phyloP scores from a whole-genome alignment of 2,113 vertebrate genomes.

The Callionymus lyra region DNA sequence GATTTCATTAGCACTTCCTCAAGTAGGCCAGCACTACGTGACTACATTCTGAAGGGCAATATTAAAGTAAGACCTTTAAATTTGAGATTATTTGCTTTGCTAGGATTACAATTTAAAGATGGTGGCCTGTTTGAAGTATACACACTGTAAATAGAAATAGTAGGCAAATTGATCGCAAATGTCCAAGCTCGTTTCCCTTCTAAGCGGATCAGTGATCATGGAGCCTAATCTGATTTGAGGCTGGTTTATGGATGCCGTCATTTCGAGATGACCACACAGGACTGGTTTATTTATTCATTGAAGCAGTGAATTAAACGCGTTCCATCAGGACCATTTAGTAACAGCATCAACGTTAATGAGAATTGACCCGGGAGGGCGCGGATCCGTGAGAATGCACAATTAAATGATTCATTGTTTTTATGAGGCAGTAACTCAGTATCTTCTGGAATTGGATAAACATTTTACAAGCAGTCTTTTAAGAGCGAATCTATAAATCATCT shows the following conservation, averaged over 20 bases:
- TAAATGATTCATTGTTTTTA: conserved; percentile 1
- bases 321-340: conserved; percentile 23
- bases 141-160: conserved; percentile 1
- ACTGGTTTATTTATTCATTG: conserved; percentile 25
- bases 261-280: conserved; percentile 31
- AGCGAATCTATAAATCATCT: too few species aligned
- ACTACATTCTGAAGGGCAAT: too few species aligned
- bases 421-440: too few species aligned
- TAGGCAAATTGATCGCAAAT: too few species aligned
- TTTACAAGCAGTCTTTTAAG: too few species aligned
- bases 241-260: conserved; percentile 18
- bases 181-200: conserved; percentile 19
- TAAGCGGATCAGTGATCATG: conserved; percentile 23
- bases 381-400: conserved; percentile 5
- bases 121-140: too few species aligned
- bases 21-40: too few species aligned
- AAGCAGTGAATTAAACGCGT: conserved; percentile 19
- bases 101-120: too few species aligned
- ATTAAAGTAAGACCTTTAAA: too few species aligned
- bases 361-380: conserved; percentile 2
- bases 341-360: conserved; percentile 13
- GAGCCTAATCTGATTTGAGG: conserved; percentile 34
- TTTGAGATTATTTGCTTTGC: too few species aligned
- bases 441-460: too few species aligned
- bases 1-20: too few species aligned